Evolutionary conservation across 2,797 vertebrate species (phyloP).

Genomic region (Anguilla megastoma): DNA sequence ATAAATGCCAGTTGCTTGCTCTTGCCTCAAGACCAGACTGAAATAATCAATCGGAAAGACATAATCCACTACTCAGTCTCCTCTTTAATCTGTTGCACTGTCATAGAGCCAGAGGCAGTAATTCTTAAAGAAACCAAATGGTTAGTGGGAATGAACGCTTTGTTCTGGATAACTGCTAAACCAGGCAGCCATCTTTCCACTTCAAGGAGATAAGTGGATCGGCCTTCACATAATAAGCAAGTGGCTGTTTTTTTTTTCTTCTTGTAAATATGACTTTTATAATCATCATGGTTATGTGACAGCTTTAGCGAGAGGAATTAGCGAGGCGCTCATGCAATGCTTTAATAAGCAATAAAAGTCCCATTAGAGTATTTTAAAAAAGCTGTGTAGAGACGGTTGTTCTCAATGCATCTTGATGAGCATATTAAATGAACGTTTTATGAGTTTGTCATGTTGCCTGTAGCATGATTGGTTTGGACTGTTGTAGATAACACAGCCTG

Average conservation of each 20-base stretch:
- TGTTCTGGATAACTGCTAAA: constrained; percentile 55
- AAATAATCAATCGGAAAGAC: constrained; percentile 3
- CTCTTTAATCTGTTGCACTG: background rate
- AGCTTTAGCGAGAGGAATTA: background rate
- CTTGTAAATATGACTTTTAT: constrained; percentile 22
- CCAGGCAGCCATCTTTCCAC: constrained; percentile 41
- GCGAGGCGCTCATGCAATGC: background rate
- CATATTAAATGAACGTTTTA: background rate
- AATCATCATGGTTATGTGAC: background rate
- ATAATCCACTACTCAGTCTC: background rate
- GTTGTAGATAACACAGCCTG: background rate
- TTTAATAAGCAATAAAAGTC: constrained; percentile 19
- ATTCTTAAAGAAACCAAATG: constrained; percentile 21
- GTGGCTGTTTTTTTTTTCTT: background rate
- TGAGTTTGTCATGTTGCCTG: constrained; percentile 17
- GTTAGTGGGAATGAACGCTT: constrained; percentile 54
- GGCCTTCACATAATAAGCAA: background rate
- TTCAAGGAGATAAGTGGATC: background rate
- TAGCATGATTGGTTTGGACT: background rate
- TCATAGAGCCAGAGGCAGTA: background rate
- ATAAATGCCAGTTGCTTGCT: background rate
- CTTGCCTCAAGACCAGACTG: background rate
- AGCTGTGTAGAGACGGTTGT: background rate
- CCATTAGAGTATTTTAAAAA: constrained; percentile 13
- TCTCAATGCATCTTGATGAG: background rate